Base-by-base conservation (phyloP, 2,888 invertebrate species). In the Zhuqinia jingwanae region DNA sequence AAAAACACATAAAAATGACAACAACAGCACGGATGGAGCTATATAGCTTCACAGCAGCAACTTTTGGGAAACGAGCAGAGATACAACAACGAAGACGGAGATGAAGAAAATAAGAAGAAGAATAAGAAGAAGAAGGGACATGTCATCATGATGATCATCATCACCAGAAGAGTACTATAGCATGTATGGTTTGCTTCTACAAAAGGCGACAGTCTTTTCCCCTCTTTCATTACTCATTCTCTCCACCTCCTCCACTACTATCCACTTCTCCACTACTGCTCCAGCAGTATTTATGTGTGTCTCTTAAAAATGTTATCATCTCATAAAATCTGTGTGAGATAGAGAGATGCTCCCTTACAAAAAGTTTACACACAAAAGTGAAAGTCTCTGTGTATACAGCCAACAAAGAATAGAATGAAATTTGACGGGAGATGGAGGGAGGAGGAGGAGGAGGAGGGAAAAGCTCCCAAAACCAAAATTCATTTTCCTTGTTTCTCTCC, bases 401-500 rank as follows among this genome's bases (percentile, higher is more conserved):
- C 20, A 20, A 47, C 15, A 13, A 27, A 50, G 47, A 25, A 30
- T 27, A 11, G 30, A 25, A 73, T 36, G 53, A 53, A 53, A 73
- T 53, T 47, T 73, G 73, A 73, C 73, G n/a, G n/a, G n/a, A n/a
- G n/a, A 53, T 73, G 47, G 10, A 17, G 3, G 13, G 50, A 5
- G 20, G 20, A 30, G 53, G n/a, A 20, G 20, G n/a, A 25, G 13
- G 60, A 8, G 15, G 60, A 36, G 53, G 17, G 17, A 63, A 30
- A 6, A 15, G 63, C 63, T 27, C 53, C 45, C 84, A 56, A 36
- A 68, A 76, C 84, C 70, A 58, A 84, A 84, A 84, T 77, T 84
- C 84, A 84, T 84, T 84, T 84, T 70, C 84, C 84, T 77, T 77
- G 77, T 84, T 84, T 76, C 60, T 45, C 77, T 45, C 84, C 84